These are phyloP conservation scores for Oceanites oceanicus DNA, from an alignment of 2,113 vertebrate species.

Conservation along the genomic window DNA sequence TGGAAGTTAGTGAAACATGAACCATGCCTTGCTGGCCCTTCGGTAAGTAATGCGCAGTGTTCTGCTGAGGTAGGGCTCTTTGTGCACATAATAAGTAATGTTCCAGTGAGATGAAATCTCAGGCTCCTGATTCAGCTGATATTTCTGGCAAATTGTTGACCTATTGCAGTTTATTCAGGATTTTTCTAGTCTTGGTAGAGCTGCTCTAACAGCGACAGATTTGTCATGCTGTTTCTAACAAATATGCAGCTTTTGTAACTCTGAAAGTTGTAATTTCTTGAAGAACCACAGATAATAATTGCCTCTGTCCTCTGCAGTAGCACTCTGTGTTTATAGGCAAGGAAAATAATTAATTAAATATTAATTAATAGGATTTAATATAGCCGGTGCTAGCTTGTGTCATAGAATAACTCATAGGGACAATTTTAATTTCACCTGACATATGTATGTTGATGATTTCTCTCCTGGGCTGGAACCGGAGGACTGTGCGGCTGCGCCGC, in stretches of 20 bases:
- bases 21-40: not conserved
- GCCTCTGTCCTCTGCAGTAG: not conserved
- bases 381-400: not conserved
- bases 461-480: not conserved
- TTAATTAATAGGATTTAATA: slow-evolving; percentile 42
- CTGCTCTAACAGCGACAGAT: not conserved
- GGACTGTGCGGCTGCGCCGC: fast-evolving
- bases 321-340: not conserved
- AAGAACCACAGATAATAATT: not conserved
- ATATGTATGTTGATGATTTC: not conserved
- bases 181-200: slow-evolving; percentile 41
- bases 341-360: slow-evolving; percentile 15
- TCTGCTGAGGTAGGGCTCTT: slow-evolving; percentile 46
- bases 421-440: slow-evolving; percentile 40
- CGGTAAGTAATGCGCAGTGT: not conserved
- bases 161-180: slow-evolving; percentile 26
- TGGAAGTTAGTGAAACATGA: not conserved
- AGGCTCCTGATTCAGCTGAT: slow-evolving; percentile 54
- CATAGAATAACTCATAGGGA: not conserved
- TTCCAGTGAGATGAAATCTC: slow-evolving; percentile 36
- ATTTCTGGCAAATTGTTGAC: slow-evolving; percentile 61
- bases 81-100: not conserved
- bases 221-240: slow-evolving; percentile 35
- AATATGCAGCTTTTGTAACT: not conserved
- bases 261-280: not conserved